Base-by-base conservation (phyloP, 2,888 invertebrate species). In the Acronicta alni region DNA sequence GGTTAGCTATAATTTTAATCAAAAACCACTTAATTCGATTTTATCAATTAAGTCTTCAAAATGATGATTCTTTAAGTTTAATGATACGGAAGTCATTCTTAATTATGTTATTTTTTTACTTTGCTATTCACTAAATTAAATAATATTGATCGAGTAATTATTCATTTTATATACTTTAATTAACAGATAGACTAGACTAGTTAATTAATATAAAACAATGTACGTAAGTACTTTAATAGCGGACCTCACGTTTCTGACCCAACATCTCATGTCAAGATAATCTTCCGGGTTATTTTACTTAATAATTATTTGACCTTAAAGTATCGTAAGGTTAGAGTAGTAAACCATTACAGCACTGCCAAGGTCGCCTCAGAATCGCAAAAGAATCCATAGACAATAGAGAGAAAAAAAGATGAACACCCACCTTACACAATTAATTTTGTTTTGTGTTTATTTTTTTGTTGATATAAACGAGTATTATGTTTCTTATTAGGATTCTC, bases 251-350 rank as follows among this genome's bases (percentile, higher is more conserved):
- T 77, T 78, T 81, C 80, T 59, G 78, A 83, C 71, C 78, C 84
- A 84, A 77, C 81, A 79, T 83, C 84, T 84, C 82, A 79, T 82
- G 83, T 83, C 70, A 57, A 76, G 69, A 83, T 61, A 76, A 76
- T 80, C 86, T 92, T 92, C 92, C 91, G 91, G 86, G 88, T 87
- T 53, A 71, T 58, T 81, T 80, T 86, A 87, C 82, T 77, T 78
- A 82, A 83, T 85, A 89, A 89, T 89, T 87, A 88, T 67, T 77
- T 85, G 87, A 85, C 86, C 85, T 89, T 79, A 82, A 59, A 78
- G 61, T 67, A 73, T 60, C 72, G 74, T 79, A 87, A 89, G 87
- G 86, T 84, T 86, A 85, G 74, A 64, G 49, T 65, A 73, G 79
- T 84, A 85, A 86, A 88, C 86, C 85, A 86, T 86, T 80, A 77